Percentiles rank a stretch among this genome's conserved stretches.
Conservation (phyloP, 2,113 vertebrate genomes). For the Lichenostomus cassidix region DNA sequence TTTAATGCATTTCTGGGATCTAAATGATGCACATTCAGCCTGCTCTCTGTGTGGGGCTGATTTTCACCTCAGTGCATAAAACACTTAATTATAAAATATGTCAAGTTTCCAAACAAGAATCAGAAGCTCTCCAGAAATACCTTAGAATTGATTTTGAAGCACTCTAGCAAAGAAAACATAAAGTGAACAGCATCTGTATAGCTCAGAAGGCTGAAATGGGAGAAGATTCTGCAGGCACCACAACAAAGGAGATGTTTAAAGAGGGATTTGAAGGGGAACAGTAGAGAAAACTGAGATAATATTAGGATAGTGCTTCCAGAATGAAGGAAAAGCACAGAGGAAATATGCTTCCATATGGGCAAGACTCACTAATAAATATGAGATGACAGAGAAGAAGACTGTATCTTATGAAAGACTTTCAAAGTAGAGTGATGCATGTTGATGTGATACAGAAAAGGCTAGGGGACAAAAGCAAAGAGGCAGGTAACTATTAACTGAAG, state of each 20-base stretch:
- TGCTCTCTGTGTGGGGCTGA: constrained; percentile 47
- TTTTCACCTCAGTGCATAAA: constrained; percentile 51
- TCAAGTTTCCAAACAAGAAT: constrained; percentile 58
- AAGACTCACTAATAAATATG: background rate
- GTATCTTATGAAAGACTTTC: background rate
- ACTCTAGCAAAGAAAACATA: constrained; percentile 21
- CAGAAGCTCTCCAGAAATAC: constrained; percentile 40
- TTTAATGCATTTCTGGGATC: background rate
- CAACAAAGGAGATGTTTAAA: background rate
- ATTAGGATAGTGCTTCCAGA: background rate
- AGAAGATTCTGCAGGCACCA: background rate
- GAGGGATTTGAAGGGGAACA: background rate
- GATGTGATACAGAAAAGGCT: background rate
- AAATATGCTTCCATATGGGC: background rate
- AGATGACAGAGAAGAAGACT: background rate
- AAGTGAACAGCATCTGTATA: background rate
- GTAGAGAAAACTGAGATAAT: background rate
- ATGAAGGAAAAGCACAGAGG: background rate
- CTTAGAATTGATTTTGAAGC: constrained; percentile 33
- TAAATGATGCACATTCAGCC: background rate
- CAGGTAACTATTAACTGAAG: background rate
- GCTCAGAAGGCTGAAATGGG: background rate
- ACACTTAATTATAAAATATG: constrained; percentile 47
- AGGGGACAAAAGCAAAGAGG: background rate
- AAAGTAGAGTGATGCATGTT: background rate